Evolutionary conservation across 1,140 invertebrate species (phyloP), one percentile per base, ranked within the genome.

Genomic region (Sitobion miscanthi): DNA sequence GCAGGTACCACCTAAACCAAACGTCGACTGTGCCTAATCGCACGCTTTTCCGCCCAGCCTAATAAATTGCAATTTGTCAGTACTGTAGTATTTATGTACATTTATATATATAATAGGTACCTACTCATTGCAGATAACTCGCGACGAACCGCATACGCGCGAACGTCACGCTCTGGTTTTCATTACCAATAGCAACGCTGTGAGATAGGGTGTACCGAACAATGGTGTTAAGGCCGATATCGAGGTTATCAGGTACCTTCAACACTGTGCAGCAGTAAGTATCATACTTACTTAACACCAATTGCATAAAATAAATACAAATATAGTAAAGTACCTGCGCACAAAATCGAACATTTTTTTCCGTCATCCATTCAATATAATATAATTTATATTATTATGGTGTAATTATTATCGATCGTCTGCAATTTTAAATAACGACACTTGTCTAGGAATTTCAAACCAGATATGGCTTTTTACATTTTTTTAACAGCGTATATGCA

Each of bases 191-290:
- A 54, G 52, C n/a, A 17, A 77, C 14, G 14, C n/a, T 17, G 4
- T n/a, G 62, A n/a, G 62, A 77, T 77, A 77, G 62, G n/a, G 62
- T 35, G n/a, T 77, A 77, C 62, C 62, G n/a, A n/a, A n/a, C 62
- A 77, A 77, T 77, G 62, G 21, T 77, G 62, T 77, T 77, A 77
- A 77, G 62, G 62, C 30, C 30, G 14, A 77, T 35, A 35, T 69
- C 25, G 62, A 11, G 62, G 62, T 30, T 69, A 30, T 25, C 25
- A 11, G 25, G 57, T 49, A 49, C 47, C 14, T 62, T 2, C 42
- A 42, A 42, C 42, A 30, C 30, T 14, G 3, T n/a, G 30, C 14
- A 69, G 30, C 7, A 25, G 57, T 62, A 62, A 7, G 25, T 30
- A 25, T 52, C 23, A 30, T 69, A 69, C 30, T 30, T 69, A 69